Evolutionary conservation across 2,113 vertebrate genomes (phyloP), one percentile per base, ranked within the genome.

Genomic region (Lipotes vexillifer): DNA sequence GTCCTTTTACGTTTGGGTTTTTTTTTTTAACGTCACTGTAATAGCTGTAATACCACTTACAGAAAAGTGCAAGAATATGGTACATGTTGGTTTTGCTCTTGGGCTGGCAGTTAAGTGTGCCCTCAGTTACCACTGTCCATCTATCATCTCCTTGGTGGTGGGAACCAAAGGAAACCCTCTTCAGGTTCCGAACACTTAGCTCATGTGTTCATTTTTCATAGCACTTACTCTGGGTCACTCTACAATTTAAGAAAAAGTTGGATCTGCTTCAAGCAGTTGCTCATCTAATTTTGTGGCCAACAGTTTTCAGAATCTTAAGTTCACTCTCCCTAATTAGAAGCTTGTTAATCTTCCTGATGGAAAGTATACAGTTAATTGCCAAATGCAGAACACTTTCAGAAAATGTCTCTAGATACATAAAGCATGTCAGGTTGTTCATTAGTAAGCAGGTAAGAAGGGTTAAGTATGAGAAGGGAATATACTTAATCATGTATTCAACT

Each of bases 291-390:
- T 91, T 52, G 80, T 49, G 52, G 38, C 72, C 88, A 68, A 68
- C 25, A 71, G 36, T 72, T 77, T 96, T 91, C 68, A 66, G 66
- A 94, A 89, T 82, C 52, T 82, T 81, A 65, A 87, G 36, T 96
- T 91, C 29, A 69, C 57, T 90, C 38, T 38, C 44, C 41, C 65
- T 91, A 55, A 61, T 71, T 89, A 95, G 77, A 80, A 61, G 11
- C 23, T 84, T 52, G 6, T 38, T 94, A 77, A 66, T 86, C 72
- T 78, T 89, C 68, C 44, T 87, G 31, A 78, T 78, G 15, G 49
- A 61, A 71, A 71, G 21, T 72, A 18, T 46, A 17, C 46, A 89
- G 17, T 84, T 68, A 77, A 55, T 66, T 95, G 52, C 61, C 38
- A 97, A 66, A 82, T 82, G 23, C 18, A 71, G n/a, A 78, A 57